Evolutionary conservation across 2,797 vertebrate genomes (phyloP), one percentile per base, ranked within the genome.

Genomic region (Hemibagrus guttatus): DNA sequence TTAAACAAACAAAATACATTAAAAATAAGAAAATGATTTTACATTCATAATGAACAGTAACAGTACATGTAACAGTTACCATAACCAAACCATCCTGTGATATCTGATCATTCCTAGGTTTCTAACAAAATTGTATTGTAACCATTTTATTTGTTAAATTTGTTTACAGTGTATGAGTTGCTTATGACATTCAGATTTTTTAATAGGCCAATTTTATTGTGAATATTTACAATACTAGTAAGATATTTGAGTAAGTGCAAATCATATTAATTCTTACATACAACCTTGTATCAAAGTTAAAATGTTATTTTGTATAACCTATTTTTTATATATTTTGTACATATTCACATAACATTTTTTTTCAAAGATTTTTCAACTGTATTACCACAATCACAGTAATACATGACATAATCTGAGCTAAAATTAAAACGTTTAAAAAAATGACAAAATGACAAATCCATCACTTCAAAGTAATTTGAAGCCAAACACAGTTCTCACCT

Each of bases 401-500:
- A 87, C 23, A 5, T 12, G 58, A n/a, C 35, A 35, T 21, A 85
- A 23, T 76, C 85, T 6, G 61, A 69, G 49, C 54, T 49, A 46
- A 87, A 81, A 90, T 88, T 74, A 84, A 68, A 81, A 56, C 4
- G 17, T 49, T n/a, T 80, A 87, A 86, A 87, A 88, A 35, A 63
- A 63, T 35, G 81, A 52, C 76, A 81, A 88, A 85, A 87, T 92
- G 95, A 95, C 94, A 90, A 92, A 92, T 84, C 82, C 26, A 90
- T 90, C 89, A 91, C 91, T 92, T 95, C 76, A 94, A 88, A 92
- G 26, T 2, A 89, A 92, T 93, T 91, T 92, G 86, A 81, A 90
- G 86, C 90, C 86, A 91, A 87, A 92, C 85, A 89, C 72, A 82
- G 89, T 90, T 87, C 90, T 90, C 93, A 95, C 94, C 92, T 93